phyloP scores from a whole-genome alignment of 2,113 vertebrate species.

The Calyptomena viridis region DNA sequence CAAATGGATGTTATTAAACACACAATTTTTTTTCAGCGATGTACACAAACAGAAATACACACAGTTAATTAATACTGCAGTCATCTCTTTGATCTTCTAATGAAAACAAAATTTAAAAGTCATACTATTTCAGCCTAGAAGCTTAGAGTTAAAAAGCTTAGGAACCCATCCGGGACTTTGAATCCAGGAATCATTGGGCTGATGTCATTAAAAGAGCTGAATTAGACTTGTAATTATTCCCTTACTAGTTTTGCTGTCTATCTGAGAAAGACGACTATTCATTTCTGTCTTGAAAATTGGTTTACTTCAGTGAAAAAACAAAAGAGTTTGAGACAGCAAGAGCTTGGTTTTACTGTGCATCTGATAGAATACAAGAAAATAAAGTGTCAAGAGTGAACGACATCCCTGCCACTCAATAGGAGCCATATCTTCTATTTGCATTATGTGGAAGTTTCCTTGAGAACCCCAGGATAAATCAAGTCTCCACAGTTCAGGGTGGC shows the following conservation, averaged over 20 bases:
- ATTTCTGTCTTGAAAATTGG: slow-evolving; percentile 49
- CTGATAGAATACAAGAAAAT: neutral
- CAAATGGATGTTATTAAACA: neutral
- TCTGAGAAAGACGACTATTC: slow-evolving; percentile 24
- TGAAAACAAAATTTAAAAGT: slow-evolving; percentile 48
- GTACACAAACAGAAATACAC: neutral
- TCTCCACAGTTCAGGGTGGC: neutral
- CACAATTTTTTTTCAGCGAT: neutral
- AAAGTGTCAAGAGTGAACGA: neutral
- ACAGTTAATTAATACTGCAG: slow-evolving; percentile 20
- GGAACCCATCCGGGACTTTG: slow-evolving; percentile 43
- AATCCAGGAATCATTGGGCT: slow-evolving; percentile 36
- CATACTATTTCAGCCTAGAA: slow-evolving; percentile 43
- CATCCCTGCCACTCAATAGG: neutral
- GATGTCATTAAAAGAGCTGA: slow-evolving; percentile 67
- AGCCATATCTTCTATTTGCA: neutral
- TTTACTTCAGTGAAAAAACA: neutral
- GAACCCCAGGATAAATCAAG: neutral
- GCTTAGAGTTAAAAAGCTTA: slow-evolving; percentile 53
- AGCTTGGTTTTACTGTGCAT: neutral
- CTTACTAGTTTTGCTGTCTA: slow-evolving; percentile 24
- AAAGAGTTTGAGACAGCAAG: neutral
- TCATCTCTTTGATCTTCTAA: slow-evolving; percentile 39
- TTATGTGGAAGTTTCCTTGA: neutral
- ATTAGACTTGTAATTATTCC: slow-evolving; percentile 68